phyloP scores from a whole-genome alignment of 2,113 vertebrate species.

The Neofelis nebulosa region DNA sequence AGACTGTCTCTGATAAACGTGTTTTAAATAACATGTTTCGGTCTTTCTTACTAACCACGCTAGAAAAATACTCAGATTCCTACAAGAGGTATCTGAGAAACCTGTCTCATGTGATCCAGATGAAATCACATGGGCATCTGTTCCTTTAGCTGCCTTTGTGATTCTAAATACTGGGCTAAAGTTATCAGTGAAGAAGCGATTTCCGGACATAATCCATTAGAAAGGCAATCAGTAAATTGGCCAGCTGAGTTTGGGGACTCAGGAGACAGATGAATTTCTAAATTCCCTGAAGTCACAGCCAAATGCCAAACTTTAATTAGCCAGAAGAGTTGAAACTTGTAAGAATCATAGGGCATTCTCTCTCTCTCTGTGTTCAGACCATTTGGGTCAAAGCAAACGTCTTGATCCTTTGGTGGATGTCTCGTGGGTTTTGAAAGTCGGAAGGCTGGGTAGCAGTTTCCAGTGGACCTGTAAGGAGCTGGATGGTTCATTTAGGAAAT shows the following conservation, averaged over 20 bases:
- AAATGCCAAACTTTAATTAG: constrained; percentile 8
- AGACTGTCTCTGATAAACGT: neutral
- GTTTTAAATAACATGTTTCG: neutral
- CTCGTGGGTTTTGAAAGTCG: neutral
- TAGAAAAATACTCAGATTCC: neutral
- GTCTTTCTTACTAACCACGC: neutral
- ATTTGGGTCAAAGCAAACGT: neutral
- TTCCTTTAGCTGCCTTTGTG: neutral
- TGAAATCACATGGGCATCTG: neutral
- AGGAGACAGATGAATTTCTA: neutral
- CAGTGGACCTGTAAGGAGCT: neutral
- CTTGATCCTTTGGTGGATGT: neutral
- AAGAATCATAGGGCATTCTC: neutral
- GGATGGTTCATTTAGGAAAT: neutral
- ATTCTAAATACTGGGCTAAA: neutral
- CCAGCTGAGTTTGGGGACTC: neutral
- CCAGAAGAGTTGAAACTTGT: neutral
- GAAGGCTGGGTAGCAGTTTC: neutral
- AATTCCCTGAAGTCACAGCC: neutral
- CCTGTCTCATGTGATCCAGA: neutral
- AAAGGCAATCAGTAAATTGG: neutral
- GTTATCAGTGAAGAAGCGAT: neutral
- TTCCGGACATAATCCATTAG: neutral
- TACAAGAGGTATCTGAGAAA: neutral
- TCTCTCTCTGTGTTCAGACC: neutral